Conservation (phyloP, 2,113 vertebrate genomes). For the Rhinoderma darwinii region DNA sequence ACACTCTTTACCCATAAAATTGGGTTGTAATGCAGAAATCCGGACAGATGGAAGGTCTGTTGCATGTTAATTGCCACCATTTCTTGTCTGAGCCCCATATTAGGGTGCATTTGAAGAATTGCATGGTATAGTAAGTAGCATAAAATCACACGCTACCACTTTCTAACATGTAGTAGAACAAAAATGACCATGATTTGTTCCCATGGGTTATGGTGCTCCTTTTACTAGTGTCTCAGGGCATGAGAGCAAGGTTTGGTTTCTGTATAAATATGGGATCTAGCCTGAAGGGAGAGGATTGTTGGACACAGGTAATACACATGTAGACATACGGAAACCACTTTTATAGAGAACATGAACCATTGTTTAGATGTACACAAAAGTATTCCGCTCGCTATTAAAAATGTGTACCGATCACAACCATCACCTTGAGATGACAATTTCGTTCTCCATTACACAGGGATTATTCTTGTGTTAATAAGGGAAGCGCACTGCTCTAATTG, state of each 20-base stretch:
- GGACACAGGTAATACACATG: not conserved
- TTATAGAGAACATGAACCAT: not conserved
- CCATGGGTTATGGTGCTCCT: not conserved
- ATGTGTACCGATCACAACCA: constrained; percentile 34
- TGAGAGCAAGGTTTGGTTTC: not conserved
- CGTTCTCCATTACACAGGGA: constrained; percentile 21
- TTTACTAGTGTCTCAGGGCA: not conserved
- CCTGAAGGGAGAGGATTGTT: not conserved
- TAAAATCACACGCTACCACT: not conserved
- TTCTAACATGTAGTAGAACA: not conserved
- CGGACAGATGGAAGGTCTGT: not conserved
- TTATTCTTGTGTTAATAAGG: constrained; percentile 59
- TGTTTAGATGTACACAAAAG: not conserved
- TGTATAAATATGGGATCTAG: not conserved
- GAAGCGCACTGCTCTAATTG: constrained; percentile 66
- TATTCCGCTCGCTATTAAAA: not conserved
- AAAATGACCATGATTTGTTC: too few relatives aligned
- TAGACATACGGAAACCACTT: not conserved
- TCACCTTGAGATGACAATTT: constrained; percentile 43
- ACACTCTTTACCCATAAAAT: too few relatives aligned
- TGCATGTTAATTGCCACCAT: not conserved
- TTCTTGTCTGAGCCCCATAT: too few relatives aligned
- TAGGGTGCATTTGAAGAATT: too few relatives aligned
- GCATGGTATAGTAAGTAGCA: not conserved
- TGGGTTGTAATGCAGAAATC: not conserved